Evolutionary conservation across 2,113 vertebrate species (phyloP).

Genomic region (Brachionichthys hirsutus): DNA sequence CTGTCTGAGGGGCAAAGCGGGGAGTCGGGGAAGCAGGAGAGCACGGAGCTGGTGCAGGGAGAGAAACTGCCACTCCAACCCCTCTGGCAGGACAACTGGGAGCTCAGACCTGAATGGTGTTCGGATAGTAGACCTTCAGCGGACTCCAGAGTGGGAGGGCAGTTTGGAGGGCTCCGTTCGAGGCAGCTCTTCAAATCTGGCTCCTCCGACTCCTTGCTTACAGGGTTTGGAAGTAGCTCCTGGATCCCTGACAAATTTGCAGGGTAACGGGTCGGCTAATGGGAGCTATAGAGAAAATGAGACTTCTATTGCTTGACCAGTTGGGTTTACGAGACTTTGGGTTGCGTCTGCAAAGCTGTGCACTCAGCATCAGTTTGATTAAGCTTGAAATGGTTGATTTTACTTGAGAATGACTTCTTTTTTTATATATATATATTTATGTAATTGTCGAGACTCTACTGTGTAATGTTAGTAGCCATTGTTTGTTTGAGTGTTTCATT

Average conservation of each 20-base stretch:
- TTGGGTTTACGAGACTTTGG: neutral
- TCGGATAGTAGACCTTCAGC: neutral
- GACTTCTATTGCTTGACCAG: slow-evolving; percentile 60
- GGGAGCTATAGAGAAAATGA: slow-evolving; percentile 61
- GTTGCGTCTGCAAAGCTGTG: slow-evolving; percentile 4
- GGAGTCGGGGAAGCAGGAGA: slow-evolving; percentile 64
- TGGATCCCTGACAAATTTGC: slow-evolving; percentile 64
- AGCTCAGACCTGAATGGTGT: slow-evolving; percentile 8
- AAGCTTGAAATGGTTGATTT: slow-evolving; percentile 11
- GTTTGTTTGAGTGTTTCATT: neutral
- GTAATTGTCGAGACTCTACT: neutral
- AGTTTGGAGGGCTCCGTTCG: slow-evolving; percentile 71
- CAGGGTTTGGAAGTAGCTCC: slow-evolving; percentile 75
- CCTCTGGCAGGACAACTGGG: slow-evolving; percentile 15
- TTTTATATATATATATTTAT: neutral
- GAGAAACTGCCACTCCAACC: slow-evolving; percentile 43
- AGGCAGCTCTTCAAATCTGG: slow-evolving; percentile 33
- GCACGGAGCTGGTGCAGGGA: slow-evolving; percentile 61
- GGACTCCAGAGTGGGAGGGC: slow-evolving; percentile 44
- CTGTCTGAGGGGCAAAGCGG: slow-evolving; percentile 76
- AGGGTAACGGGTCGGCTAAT: slow-evolving; percentile 51
- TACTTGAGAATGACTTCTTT: neutral
- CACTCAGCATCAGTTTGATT: slow-evolving; percentile 12
- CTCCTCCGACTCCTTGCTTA: slow-evolving; percentile 14
- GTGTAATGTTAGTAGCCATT: neutral